phyloP scores from a whole-genome alignment of 2,113 vertebrate species.

The Ranitomeya variabilis region DNA sequence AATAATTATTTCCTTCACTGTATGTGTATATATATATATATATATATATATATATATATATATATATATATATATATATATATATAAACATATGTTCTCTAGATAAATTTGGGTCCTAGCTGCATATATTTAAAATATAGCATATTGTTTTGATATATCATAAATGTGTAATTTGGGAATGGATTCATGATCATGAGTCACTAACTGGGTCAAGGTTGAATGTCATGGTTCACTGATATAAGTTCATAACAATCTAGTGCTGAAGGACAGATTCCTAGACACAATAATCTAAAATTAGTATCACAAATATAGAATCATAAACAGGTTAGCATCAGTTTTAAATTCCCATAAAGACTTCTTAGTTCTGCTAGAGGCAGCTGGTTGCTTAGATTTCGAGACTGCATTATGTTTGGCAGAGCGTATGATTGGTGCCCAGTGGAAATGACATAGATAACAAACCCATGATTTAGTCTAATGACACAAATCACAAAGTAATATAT shows the following conservation, averaged over 20 bases:
- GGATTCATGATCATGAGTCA: background rate
- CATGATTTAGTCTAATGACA: background rate
- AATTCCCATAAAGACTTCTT: background rate
- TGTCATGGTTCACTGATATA: background rate
- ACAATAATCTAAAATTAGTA: background rate
- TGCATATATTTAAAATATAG: no score
- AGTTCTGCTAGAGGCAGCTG: background rate
- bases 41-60: no score
- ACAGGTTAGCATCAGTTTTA: background rate
- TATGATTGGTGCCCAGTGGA: background rate
- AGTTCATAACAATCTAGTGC: no score
- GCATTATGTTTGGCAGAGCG: background rate
- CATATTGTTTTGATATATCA: no score
- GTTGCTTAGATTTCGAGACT: background rate
- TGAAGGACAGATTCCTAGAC: background rate
- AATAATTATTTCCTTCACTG: no score
- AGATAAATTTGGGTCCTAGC: no score
- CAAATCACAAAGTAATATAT: background rate
- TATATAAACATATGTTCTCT: no score
- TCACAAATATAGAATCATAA: background rate
- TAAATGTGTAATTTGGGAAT: no score
- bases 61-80: no score
- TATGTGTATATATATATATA: no score
- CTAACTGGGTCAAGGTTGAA: background rate
- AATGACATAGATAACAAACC: background rate